Evolutionary conservation across 2,888 invertebrate species (phyloP).

Genomic region (Timandra comae): DNA sequence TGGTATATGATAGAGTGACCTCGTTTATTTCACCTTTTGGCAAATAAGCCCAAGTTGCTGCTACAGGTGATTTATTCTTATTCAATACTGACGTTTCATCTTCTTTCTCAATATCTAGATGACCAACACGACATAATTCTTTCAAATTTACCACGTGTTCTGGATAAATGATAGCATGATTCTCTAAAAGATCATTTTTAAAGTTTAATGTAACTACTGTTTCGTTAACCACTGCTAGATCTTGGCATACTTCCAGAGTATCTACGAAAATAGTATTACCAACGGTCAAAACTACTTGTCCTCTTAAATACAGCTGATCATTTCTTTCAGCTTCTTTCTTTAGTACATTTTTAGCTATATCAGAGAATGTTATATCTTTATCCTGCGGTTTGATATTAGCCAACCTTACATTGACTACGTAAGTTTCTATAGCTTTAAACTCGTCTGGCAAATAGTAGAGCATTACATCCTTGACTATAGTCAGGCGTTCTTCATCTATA

Average conservation of each 20-base stretch:
- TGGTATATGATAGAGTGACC: slow-evolving; percentile 60
- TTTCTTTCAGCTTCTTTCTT: slow-evolving; percentile 41
- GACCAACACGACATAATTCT: slow-evolving; percentile 54
- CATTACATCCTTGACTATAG: slow-evolving; percentile 49
- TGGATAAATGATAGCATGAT: slow-evolving; percentile 52
- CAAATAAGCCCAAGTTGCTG: slow-evolving; percentile 68
- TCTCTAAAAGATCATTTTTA: slow-evolving; percentile 64
- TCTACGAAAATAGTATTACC: slow-evolving; percentile 80
- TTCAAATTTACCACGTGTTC: slow-evolving; percentile 68
- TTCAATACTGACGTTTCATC: slow-evolving; percentile 18
- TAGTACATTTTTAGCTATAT: slow-evolving; percentile 41
- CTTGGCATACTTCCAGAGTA: slow-evolving; percentile 76
- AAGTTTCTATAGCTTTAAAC: slow-evolving; percentile 60
- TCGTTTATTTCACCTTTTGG: slow-evolving; percentile 46
- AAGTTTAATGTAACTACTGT: slow-evolving; percentile 73
- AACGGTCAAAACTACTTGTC: slow-evolving; percentile 73
- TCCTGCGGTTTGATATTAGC: slow-evolving; percentile 56
- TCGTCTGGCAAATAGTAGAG: slow-evolving; percentile 71
- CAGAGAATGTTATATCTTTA: slow-evolving; percentile 56
- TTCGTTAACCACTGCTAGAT: slow-evolving; percentile 64
- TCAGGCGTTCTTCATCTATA: slow-evolving; percentile 77
- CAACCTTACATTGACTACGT: slow-evolving; percentile 52
- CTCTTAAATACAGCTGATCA: slow-evolving; percentile 55
- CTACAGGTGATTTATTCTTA: slow-evolving; percentile 12
- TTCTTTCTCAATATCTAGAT: slow-evolving; percentile 24